Conservation (phyloP, 2,797 vertebrate species). For the Anomalospiza imberbis region DNA sequence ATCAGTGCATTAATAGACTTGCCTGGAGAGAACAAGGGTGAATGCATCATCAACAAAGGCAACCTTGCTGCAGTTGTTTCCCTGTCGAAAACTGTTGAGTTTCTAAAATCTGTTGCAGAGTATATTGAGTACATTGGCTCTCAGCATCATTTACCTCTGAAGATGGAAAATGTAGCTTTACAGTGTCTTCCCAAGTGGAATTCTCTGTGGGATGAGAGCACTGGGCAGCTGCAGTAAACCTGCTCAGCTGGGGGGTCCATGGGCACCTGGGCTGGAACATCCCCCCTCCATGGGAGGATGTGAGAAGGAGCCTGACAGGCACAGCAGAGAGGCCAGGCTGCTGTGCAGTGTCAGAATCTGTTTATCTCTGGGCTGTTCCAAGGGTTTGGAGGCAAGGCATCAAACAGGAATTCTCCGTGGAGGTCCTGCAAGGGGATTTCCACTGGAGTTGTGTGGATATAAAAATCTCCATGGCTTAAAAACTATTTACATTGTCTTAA, state of each 20-base stretch:
- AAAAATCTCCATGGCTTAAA: background rate
- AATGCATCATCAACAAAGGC: background rate
- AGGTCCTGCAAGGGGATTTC: background rate
- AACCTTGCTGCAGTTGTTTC: background rate
- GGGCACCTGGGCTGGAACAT: background rate
- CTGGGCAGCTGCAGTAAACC: background rate
- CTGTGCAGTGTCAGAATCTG: background rate
- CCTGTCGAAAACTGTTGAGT: background rate
- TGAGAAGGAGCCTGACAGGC: background rate
- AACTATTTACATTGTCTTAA: background rate
- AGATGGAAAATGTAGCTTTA: background rate
- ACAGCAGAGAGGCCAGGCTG: background rate
- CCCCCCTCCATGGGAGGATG: background rate
- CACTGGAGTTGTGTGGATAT: background rate
- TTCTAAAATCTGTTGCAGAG: background rate
- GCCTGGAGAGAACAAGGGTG: background rate
- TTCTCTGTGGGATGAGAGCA: background rate
- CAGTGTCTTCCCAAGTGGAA: background rate
- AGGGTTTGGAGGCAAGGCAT: background rate
- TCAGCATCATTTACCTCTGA: background rate
- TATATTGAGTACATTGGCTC: background rate
- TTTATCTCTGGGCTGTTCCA: background rate
- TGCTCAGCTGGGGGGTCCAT: background rate
- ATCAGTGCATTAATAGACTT: background rate
- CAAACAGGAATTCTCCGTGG: accelerated